Conservation (phyloP, 2,888 invertebrate species). For the Xestia ashworthii region DNA sequence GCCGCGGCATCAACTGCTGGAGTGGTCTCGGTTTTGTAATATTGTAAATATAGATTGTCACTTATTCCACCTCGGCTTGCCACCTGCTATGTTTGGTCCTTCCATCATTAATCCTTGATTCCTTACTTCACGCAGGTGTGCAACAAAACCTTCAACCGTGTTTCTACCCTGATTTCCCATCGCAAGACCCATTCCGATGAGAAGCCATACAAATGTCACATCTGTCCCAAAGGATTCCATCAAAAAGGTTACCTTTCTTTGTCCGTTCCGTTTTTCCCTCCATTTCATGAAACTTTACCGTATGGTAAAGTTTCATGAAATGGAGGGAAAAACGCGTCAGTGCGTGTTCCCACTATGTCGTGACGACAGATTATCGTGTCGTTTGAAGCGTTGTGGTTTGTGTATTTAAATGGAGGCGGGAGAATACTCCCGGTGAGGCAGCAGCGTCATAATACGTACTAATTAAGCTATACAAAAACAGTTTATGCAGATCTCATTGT, state of each 20-base stretch:
- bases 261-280: not conserved
- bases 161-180: conserved; percentile 95
- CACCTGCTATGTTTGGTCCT: not conserved
- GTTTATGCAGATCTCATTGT: no score
- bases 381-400: no score
- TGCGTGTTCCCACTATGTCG: no score
- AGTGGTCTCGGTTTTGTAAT: not conserved
- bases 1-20: not conserved
- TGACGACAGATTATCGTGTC: no score
- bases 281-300: not conserved
- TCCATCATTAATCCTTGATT: not conserved
- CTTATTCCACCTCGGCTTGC: not conserved
- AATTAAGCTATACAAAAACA: no score
- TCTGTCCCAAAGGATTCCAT: conserved; percentile 95
- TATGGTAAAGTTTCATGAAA: no score
- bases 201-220: conserved; percentile 93
- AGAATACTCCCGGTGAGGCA: not conserved
- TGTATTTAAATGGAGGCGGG: no score
- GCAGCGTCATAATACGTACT: not conserved
- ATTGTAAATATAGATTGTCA: not conserved
- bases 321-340: no score
- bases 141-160: conserved; percentile 94
- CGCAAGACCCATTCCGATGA: conserved; percentile 94
- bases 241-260: conserved; percentile 92
- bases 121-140: conserved; percentile 87